These are phyloP conservation scores for Drosophila eugracilis DNA, from an alignment of 1,140 invertebrate species.

Conservation along the genomic window DNA sequence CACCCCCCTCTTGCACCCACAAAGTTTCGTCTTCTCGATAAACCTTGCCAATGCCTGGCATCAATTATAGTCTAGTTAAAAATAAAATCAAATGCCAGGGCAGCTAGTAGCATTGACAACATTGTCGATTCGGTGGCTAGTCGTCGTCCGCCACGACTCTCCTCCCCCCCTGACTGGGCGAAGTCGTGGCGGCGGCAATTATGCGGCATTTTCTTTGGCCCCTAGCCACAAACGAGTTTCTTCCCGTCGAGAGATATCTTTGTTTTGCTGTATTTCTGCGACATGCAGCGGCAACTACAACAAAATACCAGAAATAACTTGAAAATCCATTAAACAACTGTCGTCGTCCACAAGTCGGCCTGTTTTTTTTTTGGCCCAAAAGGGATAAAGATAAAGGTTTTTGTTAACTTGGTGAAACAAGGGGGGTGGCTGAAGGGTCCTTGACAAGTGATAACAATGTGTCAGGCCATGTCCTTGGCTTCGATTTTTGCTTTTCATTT, in stretches of 20 bases:
- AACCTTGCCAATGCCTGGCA: slow-evolving; percentile 54
- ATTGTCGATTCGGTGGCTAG: slow-evolving; percentile 74
- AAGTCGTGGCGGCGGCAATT: slow-evolving; percentile 69
- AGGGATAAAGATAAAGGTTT: slow-evolving; percentile 77
- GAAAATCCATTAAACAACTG: slow-evolving; percentile 79
- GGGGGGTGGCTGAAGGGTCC: slow-evolving; percentile 17
- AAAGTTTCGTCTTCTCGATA: slow-evolving; percentile 24
- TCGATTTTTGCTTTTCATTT: slow-evolving; percentile 59
- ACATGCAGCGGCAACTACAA: slow-evolving; percentile 68
- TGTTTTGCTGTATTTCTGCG: slow-evolving; percentile 58
- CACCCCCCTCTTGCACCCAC: too few relatives aligned
- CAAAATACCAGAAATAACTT: slow-evolving; percentile 83
- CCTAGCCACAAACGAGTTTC: slow-evolving; percentile 71
- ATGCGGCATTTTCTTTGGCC: slow-evolving; percentile 79
- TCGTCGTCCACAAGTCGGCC: slow-evolving; percentile 29
- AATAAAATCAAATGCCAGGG: slow-evolving; percentile 80
- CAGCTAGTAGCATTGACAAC: slow-evolving; percentile 71
- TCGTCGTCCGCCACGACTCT: slow-evolving; percentile 3
- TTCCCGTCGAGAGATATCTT: slow-evolving; percentile 69
- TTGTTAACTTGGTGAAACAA: slow-evolving; percentile 53
- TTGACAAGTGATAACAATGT: slow-evolving; percentile 79
- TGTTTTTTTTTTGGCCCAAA: slow-evolving; percentile 25
- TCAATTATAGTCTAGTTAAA: slow-evolving; percentile 73
- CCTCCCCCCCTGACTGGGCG: slow-evolving; percentile 20
- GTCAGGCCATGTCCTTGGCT: slow-evolving; percentile 75